Conservation (phyloP, 2,888 invertebrate genomes). For the Dicyrtoma fusca region DNA sequence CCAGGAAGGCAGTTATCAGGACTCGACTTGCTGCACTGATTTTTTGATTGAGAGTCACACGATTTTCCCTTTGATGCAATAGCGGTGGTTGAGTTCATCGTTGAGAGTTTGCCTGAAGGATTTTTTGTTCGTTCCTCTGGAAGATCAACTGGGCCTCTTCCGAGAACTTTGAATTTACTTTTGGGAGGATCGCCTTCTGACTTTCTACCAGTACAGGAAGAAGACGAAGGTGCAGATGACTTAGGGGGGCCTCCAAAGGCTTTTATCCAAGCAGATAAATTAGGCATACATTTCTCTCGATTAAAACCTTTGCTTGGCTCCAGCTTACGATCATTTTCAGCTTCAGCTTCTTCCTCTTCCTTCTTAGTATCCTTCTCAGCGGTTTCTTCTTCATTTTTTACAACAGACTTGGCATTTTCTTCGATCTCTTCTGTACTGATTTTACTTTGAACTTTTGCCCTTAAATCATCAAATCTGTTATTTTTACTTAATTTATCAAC, state of each 20-base stretch:
- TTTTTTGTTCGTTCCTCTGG: slow-evolving; percentile 28
- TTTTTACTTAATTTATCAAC: slow-evolving; percentile 14
- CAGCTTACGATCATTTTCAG: slow-evolving; percentile 59
- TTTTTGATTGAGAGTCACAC: slow-evolving; percentile 30
- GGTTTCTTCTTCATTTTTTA: not conserved
- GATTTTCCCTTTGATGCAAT: slow-evolving; percentile 32
- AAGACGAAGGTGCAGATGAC: slow-evolving; percentile 18
- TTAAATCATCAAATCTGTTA: slow-evolving; percentile 36
- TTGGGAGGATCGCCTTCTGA: slow-evolving; percentile 44
- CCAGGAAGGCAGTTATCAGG: slow-evolving; percentile 49
- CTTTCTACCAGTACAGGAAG: slow-evolving; percentile 60
- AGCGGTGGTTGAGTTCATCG: no score
- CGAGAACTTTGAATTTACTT: slow-evolving; percentile 55
- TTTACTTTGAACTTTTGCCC: slow-evolving; percentile 34
- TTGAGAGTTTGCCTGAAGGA: slow-evolving; percentile 62
- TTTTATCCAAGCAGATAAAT: slow-evolving; percentile 89
- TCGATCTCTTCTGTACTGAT: slow-evolving; percentile 14
- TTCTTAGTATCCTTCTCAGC: slow-evolving; percentile 59
- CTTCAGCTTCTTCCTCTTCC: slow-evolving; percentile 59
- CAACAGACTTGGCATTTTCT: slow-evolving; percentile 7
- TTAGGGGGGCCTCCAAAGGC: slow-evolving; percentile 78
- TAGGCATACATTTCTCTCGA: slow-evolving; percentile 76
- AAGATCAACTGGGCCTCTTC: slow-evolving; percentile 38
- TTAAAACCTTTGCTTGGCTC: slow-evolving; percentile 60
- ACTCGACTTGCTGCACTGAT: slow-evolving; percentile 58